These are phyloP conservation scores for Esox niger DNA, from an alignment of 2,113 vertebrate genomes.

Conservation along the genomic window DNA sequence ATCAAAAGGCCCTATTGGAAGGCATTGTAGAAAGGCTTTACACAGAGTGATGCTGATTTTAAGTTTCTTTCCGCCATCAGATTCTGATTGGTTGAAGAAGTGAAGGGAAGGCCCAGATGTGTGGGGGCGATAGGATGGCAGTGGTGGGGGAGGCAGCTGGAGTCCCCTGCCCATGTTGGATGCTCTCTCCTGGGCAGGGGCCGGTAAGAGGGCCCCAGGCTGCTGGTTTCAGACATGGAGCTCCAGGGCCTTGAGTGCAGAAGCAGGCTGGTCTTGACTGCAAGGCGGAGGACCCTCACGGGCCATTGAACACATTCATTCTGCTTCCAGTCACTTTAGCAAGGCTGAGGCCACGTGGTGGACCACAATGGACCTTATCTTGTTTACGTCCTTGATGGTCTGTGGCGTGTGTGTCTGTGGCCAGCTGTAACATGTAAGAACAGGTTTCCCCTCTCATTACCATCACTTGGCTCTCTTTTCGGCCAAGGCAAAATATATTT, in stretches of 20 bases:
- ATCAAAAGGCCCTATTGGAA: too few species aligned
- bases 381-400: too few species aligned
- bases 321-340: background rate
- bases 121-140: conserved; percentile 22
- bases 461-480: background rate
- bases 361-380: too few species aligned
- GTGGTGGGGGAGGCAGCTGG: conserved; percentile 18
- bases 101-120: conserved; percentile 52
- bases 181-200: conserved; percentile 42
- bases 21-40: conserved; percentile 51
- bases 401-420: too few species aligned
- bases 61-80: conserved; percentile 57
- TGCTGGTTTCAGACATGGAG: background rate
- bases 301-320: background rate
- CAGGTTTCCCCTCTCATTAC: too few species aligned
- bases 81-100: conserved; percentile 64
- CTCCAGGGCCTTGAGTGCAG: background rate
- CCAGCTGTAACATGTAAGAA: too few species aligned
- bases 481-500: too few species aligned
- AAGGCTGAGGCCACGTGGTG: too few species aligned
- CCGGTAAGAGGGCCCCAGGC: conserved; percentile 25
- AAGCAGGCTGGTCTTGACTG: conserved; percentile 1
- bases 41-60: conserved; percentile 35
- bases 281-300: conserved; percentile 12
- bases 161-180: conserved; percentile 16